Percentiles rank a stretch among this genome's conserved stretches.
Evolutionary conservation across 1,140 invertebrate genomes (phyloP).

Genomic region (Neodiprion fabricii): DNA sequence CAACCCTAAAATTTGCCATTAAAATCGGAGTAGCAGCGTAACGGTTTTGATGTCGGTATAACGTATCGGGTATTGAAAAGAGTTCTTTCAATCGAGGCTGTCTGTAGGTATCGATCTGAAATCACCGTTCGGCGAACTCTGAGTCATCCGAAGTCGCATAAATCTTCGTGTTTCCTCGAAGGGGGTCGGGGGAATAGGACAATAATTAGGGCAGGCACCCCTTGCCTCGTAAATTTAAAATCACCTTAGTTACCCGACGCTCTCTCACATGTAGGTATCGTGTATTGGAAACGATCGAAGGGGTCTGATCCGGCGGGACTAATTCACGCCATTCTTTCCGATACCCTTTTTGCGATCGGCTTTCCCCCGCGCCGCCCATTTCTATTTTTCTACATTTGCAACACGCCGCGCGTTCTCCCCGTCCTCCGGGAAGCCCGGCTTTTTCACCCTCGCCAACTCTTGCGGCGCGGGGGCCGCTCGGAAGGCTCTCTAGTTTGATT

Average conservation of each 20-base stretch:
- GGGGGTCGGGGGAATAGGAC: no score
- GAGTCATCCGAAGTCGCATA: not conserved
- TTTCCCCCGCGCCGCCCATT: constrained; percentile 15
- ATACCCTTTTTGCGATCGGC: constrained; percentile 33
- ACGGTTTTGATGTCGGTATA: no score
- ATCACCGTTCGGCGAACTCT: not conserved
- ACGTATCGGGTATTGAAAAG: no score
- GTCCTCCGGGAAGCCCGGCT: constrained; percentile 8
- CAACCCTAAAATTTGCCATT: no score
- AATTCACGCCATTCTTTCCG: constrained; percentile 47
- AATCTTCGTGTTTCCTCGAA: not conserved
- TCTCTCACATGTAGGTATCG: not conserved
- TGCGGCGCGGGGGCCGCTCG: constrained; percentile 20
- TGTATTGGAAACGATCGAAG: constrained; percentile 38
- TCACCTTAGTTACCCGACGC: constrained; percentile 18
- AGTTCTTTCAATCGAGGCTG: no score
- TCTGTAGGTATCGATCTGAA: not conserved
- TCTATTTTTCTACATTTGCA: constrained; percentile 20
- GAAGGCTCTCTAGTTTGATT: constrained; percentile 47
- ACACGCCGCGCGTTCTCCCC: constrained; percentile 8
- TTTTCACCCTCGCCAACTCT: not conserved
- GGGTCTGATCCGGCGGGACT: constrained; percentile 49
- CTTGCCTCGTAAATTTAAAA: constrained; percentile 48
- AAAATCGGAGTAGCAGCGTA: no score
- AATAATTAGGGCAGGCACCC: not conserved